These are phyloP conservation scores for Enteromius trimaculatus DNA, from an alignment of 2,797 vertebrate species.

Conservation along the genomic window DNA sequence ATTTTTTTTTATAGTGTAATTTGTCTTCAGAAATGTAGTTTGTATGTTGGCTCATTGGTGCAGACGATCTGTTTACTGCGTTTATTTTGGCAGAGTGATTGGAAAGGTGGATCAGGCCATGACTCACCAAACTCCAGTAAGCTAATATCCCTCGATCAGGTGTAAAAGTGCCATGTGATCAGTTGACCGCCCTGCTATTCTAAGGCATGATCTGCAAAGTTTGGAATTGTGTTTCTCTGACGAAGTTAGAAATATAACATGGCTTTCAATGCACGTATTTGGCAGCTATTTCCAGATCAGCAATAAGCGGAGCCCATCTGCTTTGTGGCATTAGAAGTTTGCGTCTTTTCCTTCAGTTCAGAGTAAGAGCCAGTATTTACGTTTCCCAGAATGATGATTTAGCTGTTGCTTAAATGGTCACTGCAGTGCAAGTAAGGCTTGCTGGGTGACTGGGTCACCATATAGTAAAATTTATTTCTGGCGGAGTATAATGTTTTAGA, in stretches of 20 bases:
- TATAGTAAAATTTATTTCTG: slow-evolving; percentile 73
- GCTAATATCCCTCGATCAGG: slow-evolving; percentile 52
- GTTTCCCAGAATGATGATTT: slow-evolving; percentile 83
- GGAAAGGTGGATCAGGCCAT: slow-evolving; percentile 34
- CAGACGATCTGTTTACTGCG: slow-evolving; percentile 32
- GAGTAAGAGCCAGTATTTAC: slow-evolving; percentile 77
- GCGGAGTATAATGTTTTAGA: slow-evolving; percentile 60
- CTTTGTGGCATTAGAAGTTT: slow-evolving; percentile 73
- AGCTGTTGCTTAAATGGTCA: slow-evolving; percentile 80
- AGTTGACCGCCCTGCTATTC: slow-evolving; percentile 48
- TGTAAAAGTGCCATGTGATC: slow-evolving; percentile 36
- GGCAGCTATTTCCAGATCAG: slow-evolving; percentile 71
- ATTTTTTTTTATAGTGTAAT: not conserved
- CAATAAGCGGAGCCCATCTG: slow-evolving; percentile 75
- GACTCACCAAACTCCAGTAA: slow-evolving; percentile 57
- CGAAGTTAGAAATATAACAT: slow-evolving; percentile 28
- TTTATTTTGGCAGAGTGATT: slow-evolving; percentile 21
- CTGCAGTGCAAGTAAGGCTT: slow-evolving; percentile 50
- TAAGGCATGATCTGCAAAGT: slow-evolving; percentile 35
- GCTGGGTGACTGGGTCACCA: slow-evolving; percentile 17
- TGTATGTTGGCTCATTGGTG: not conserved
- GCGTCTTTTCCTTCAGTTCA: slow-evolving; percentile 78
- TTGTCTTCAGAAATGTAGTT: slow-evolving; percentile 5
- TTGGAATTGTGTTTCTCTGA: slow-evolving; percentile 35
- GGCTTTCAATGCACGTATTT: not conserved